Percentiles rank a stretch among this genome's conserved stretches.
Evolutionary conservation across 1,140 invertebrate genomes (phyloP).

Genomic region (Formica selysi): DNA sequence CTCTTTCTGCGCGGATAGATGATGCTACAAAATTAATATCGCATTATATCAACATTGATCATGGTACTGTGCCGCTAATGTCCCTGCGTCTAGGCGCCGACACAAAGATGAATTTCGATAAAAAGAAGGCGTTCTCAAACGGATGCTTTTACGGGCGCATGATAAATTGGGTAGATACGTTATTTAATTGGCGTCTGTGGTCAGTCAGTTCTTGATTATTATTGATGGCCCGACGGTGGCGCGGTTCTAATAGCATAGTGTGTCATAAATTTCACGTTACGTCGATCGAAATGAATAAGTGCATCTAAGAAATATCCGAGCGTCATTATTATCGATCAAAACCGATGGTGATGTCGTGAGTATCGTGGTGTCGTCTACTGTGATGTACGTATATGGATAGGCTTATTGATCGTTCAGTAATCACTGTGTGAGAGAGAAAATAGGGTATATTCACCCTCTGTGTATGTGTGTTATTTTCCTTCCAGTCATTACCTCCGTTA

Average conservation of each 20-base stretch:
- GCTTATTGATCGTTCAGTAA: constrained; percentile 70
- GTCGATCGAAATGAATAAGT: constrained; percentile 56
- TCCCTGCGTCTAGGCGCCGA: background rate
- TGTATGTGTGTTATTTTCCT: constrained; percentile 65
- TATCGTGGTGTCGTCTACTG: background rate
- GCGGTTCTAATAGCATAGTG: constrained; percentile 29
- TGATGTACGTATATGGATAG: constrained; percentile 19
- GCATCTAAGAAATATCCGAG: constrained; percentile 53
- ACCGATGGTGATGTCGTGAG: constrained; percentile 12
- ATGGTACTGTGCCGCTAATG: constrained; percentile 20
- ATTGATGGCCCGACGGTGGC: constrained; percentile 35
- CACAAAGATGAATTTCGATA: constrained; percentile 56
- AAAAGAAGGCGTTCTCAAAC: constrained; percentile 53
- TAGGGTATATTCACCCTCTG: background rate
- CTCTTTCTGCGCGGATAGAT: constrained; percentile 8
- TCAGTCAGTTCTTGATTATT: constrained; percentile 58
- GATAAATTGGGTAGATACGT: constrained; percentile 62
- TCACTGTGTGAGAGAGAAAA: constrained; percentile 34
- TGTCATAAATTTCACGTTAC: constrained; percentile 61
- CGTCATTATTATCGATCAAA: constrained; percentile 62
- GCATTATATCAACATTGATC: constrained; percentile 28
- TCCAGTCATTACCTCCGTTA: constrained; percentile 41
- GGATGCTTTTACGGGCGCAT: constrained; percentile 43
- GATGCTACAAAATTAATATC: constrained; percentile 38
- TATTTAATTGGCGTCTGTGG: constrained; percentile 60